These are phyloP conservation scores for Acropora tenuis DNA, from an alignment of 64 coral and sea anemone species.

Conservation along the genomic window DNA sequence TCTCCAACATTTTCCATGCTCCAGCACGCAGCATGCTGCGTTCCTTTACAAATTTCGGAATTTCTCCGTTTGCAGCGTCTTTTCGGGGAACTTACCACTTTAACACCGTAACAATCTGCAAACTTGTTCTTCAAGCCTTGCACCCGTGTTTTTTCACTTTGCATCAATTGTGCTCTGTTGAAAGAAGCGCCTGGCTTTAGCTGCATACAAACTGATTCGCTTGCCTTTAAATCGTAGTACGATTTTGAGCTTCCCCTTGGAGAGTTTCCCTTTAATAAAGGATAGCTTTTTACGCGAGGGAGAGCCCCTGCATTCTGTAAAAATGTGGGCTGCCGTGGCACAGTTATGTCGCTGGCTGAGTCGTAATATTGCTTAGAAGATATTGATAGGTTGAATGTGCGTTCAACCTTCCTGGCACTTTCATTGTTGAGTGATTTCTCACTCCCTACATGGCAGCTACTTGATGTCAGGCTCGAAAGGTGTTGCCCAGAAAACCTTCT, in stretches of 20 bases:
- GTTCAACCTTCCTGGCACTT: neutral
- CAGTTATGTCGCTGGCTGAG: neutral
- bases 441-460: neutral
- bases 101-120: neutral
- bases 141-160: neutral
- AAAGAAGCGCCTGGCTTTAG: neutral
- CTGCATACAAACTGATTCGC: neutral
- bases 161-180: neutral
- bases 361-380: neutral
- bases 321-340: no score
- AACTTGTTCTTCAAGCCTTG: neutral
- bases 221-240: neutral
- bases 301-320: neutral
- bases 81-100: neutral
- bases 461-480: neutral
- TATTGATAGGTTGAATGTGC: neutral
- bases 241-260: conserved; percentile 1
- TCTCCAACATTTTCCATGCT: neutral
- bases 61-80: neutral
- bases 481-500: neutral
- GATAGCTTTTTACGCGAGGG: neutral
- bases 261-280: neutral
- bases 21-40: neutral
- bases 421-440: neutral
- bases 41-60: neutral